These are phyloP conservation scores for Dromiciops gliroides DNA, from an alignment of 2,113 vertebrate species.

Conservation along the genomic window DNA sequence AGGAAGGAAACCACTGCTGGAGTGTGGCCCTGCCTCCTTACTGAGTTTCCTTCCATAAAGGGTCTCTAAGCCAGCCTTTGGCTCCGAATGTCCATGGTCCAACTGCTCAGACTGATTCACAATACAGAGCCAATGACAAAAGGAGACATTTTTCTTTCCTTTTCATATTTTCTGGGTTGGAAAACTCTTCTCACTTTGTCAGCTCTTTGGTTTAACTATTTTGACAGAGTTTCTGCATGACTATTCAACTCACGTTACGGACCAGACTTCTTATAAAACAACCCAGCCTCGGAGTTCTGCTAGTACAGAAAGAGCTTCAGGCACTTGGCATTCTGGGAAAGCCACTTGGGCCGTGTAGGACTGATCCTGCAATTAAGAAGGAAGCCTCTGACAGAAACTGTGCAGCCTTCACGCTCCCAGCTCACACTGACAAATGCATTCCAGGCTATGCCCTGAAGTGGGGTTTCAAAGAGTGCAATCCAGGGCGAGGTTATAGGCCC, in stretches of 20 bases:
- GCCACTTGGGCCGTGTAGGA: conserved; percentile 37
- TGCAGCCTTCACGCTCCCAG: conserved; percentile 55
- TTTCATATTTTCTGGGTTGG: conserved; percentile 23
- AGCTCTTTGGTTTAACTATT: conserved; percentile 47
- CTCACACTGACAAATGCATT: conserved; percentile 39
- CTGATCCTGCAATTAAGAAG: conserved; percentile 48
- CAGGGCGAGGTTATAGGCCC: conserved; percentile 61
- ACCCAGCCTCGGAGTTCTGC: conserved; percentile 28
- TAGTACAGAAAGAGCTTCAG: conserved; percentile 24
- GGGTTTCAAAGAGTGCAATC: conserved; percentile 34
- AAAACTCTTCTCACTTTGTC: conserved; percentile 44
- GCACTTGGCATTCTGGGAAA: conserved; percentile 48
- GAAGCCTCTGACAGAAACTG: conserved; percentile 60
- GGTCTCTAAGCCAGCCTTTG: background rate
- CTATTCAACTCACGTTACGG: conserved; percentile 20
- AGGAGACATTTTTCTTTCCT: conserved; percentile 32
- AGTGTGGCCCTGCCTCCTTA: background rate
- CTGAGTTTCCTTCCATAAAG: conserved; percentile 51
- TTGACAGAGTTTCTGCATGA: conserved; percentile 38
- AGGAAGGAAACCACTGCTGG: background rate
- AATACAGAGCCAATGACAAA: conserved; percentile 5
- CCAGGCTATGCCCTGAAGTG: conserved; percentile 38
- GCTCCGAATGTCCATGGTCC: background rate
- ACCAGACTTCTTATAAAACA: conserved; percentile 30
- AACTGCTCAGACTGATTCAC: conserved; percentile 27